A percentile compares a stretch with the other conserved stretches of the same genome.
Evolutionary conservation across 2,113 vertebrate species (phyloP).

Genomic region (Rhinogobius similis): DNA sequence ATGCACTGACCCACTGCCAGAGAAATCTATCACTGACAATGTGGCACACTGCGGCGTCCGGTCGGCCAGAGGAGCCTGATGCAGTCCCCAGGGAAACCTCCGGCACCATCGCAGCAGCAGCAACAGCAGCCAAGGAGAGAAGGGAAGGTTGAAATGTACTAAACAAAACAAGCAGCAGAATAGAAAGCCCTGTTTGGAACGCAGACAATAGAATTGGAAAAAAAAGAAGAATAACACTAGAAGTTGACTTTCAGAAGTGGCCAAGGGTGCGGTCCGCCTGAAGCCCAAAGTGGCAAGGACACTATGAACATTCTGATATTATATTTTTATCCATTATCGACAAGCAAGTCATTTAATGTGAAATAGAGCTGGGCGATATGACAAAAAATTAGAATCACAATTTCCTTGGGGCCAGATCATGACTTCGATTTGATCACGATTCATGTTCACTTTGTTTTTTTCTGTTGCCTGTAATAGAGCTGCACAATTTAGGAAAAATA

Average conservation of each 20-base stretch:
- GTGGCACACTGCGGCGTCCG: constrained; percentile 44
- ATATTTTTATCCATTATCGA: no score
- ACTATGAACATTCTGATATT: no score
- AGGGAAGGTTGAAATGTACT: constrained; percentile 6
- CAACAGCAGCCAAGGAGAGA: constrained; percentile 28
- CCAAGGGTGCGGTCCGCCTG: background rate
- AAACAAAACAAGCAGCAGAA: constrained; percentile 3
- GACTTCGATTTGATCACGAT: no score
- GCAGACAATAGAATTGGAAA: background rate
- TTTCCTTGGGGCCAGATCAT: no score
- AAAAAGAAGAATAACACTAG: background rate
- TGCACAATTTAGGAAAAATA: no score
- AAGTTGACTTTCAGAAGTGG: background rate
- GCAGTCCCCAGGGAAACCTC: constrained; percentile 53
- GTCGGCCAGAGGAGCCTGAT: constrained; percentile 33
- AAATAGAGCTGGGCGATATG: no score
- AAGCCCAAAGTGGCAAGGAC: background rate
- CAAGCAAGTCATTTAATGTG: no score
- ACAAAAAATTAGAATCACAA: no score
- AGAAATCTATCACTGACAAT: constrained; percentile 68
- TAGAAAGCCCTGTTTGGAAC: background rate
- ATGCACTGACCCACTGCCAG: constrained; percentile 56
- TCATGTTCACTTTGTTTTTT: no score
- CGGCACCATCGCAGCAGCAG: background rate
- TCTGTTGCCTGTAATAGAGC: no score